Conservation (phyloP, 2,888 invertebrate genomes). For the Amiota mariae region DNA sequence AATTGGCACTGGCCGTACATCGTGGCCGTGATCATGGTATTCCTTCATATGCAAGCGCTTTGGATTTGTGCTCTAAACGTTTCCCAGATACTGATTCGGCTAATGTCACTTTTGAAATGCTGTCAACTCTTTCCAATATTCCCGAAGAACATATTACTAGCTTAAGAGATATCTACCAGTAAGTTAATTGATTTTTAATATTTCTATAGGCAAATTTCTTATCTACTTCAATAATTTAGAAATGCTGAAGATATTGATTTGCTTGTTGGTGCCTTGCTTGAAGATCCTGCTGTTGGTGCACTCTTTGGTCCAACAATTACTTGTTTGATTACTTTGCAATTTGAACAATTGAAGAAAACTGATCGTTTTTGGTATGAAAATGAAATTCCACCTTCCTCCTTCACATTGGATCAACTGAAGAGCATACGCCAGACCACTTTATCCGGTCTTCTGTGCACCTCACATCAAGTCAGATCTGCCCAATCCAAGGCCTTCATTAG, state of each 20-base stretch:
- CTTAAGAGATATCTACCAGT: conserved; percentile 81
- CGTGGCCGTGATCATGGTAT: conserved; percentile 87
- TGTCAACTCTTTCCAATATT: conserved; percentile 61
- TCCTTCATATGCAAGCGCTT: conserved; percentile 81
- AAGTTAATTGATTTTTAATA: conserved; percentile 47
- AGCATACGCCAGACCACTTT: conserved; percentile 87
- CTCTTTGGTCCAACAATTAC: conserved; percentile 91
- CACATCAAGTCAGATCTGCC: conserved; percentile 80
- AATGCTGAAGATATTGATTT: conserved; percentile 87
- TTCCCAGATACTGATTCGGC: conserved; percentile 51
- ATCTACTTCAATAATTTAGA: conserved; percentile 70
- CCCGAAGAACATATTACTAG: conserved; percentile 77
- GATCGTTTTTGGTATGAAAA: conserved; percentile 98
- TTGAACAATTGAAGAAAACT: conserved; percentile 85
- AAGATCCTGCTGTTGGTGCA: conserved; percentile 85
- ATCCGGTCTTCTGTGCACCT: conserved; percentile 85
- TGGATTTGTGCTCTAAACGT: conserved; percentile 77
- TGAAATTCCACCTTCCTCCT: conserved; percentile 90
- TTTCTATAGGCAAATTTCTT: not conserved
- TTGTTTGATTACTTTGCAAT: conserved; percentile 89
- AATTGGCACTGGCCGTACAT: conserved; percentile 77
- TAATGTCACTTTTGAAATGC: conserved; percentile 67
- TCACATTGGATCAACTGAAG: conserved; percentile 83
- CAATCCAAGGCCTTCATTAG: conserved; percentile 90
- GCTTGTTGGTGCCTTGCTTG: conserved; percentile 87